These are phyloP conservation scores for Agrypnia vestita DNA, from an alignment of 1,140 invertebrate genomes.

Conservation along the genomic window DNA sequence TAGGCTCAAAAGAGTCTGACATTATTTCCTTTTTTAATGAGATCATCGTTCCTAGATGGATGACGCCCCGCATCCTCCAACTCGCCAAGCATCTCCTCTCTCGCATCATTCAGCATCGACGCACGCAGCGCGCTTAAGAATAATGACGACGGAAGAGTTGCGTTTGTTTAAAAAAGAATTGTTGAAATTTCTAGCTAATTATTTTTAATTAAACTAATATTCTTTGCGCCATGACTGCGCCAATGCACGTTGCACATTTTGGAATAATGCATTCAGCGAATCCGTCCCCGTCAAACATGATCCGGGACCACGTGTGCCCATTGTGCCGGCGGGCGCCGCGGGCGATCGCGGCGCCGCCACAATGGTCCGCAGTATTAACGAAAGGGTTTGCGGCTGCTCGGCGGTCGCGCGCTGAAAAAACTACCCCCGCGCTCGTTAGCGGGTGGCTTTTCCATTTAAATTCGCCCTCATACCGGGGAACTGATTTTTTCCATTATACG, in stretches of 20 bases:
- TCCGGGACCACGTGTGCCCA: background rate
- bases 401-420: slow-evolving; percentile 19
- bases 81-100: too few relatives aligned
- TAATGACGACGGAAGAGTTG: too few relatives aligned
- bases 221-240: too few relatives aligned
- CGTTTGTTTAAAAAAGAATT: too few relatives aligned
- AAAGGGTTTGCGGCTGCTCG: slow-evolving; percentile 34
- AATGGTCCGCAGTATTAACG: slow-evolving; percentile 48
- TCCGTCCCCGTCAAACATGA: slow-evolving; percentile 6
- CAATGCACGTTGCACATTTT: slow-evolving; percentile 14
- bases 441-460: slow-evolving; percentile 16
- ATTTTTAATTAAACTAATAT: too few relatives aligned
- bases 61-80: too few relatives aligned
- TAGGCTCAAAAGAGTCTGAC: too few relatives aligned
- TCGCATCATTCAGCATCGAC: too few relatives aligned
- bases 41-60: too few relatives aligned
- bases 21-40: too few relatives aligned
- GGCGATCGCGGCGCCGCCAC: slow-evolving; percentile 10
- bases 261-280: background rate
- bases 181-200: too few relatives aligned
- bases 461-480: background rate
- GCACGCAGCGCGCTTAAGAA: too few relatives aligned
- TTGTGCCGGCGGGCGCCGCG: slow-evolving; percentile 15
- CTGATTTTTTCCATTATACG: background rate
- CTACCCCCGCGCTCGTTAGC: slow-evolving; percentile 13